Conservation (phyloP, 2,113 vertebrate genomes). For the Halichoerus grypus region DNA sequence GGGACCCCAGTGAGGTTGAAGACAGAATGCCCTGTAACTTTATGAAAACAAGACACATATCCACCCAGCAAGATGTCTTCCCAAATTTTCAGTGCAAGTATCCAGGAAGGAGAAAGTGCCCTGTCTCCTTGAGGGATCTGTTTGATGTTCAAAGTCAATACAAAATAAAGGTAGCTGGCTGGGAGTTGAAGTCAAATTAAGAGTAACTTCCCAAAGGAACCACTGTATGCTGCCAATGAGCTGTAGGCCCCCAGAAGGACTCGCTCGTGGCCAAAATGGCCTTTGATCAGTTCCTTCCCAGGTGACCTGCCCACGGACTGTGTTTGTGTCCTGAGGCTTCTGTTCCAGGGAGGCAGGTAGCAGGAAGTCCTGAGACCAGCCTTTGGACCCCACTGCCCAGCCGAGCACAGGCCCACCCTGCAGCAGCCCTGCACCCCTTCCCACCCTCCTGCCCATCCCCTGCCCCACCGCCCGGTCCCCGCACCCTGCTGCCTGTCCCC, state of each 20-base stretch:
- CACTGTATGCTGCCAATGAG: fast-evolving
- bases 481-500: too few species aligned
- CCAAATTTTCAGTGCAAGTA: neutral
- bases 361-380: too few species aligned
- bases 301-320: fast-evolving
- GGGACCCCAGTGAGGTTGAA: neutral
- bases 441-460: too few species aligned
- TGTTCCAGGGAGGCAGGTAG: too few species aligned
- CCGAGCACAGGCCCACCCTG: fast-evolving
- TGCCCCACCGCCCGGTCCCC: fast-evolving
- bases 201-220: too few species aligned
- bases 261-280: neutral
- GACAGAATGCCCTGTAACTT: neutral
- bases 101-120: neutral
- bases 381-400: too few species aligned
- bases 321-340: too few species aligned
- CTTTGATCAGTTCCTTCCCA: fast-evolving
- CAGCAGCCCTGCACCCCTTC: neutral
- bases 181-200: fast-evolving
- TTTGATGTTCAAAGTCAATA: neutral
- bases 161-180: fast-evolving
- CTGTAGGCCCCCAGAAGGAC: fast-evolving
- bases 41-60: neutral
- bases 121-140: neutral
- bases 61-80: neutral